Evolutionary conservation across 2,888 invertebrate species (phyloP), one percentile per base, ranked within the genome.

Genomic region (Zhengitettix transpicula): DNA sequence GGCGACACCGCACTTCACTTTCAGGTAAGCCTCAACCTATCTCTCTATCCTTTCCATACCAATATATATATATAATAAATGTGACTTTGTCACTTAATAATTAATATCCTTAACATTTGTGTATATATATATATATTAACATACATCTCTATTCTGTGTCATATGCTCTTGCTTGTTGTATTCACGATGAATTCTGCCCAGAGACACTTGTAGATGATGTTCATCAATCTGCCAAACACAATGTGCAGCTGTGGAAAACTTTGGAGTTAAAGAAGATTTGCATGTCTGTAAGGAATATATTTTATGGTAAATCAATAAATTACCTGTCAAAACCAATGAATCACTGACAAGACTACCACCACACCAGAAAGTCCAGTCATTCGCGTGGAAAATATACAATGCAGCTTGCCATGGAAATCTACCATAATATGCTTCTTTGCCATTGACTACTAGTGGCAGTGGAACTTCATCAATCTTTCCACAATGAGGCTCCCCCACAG

Each of bases 401-500:
- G 77, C 77, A 0, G 74, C 75, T 64, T 81, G 79, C 81, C 81
- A 82, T 0, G 81, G 81, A 66, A 67, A 67, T 54, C 65, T 65
- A 40, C 67, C 67, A 41, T 62, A 62, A 8, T 14, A 57, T 10
- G 56, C 58, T 12, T 15, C 55, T 2, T 41, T 44, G 11, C 64
- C 64, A 53, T 61, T 59, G 12, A 64, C 63, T 3, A 64, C 59
- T 17, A 64, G 57, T 8, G 64, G 64, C 8, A 52, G 61, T 15
- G 56, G 28, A 28, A 5, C 28, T 28, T 28, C 28, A 28, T 28
- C 28, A 28, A 28, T 28, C 28, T 28, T 28, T 28, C 28, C 28
- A 28, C 28, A 28, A 28, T 28, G 28, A 28, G 28, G 28, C 28
- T 28, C 28, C 28, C 28, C 28, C 28, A 28, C 28, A 28, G 28